phyloP scores from a whole-genome alignment of 2,113 vertebrate genomes.

The Ciconia boyciana region DNA sequence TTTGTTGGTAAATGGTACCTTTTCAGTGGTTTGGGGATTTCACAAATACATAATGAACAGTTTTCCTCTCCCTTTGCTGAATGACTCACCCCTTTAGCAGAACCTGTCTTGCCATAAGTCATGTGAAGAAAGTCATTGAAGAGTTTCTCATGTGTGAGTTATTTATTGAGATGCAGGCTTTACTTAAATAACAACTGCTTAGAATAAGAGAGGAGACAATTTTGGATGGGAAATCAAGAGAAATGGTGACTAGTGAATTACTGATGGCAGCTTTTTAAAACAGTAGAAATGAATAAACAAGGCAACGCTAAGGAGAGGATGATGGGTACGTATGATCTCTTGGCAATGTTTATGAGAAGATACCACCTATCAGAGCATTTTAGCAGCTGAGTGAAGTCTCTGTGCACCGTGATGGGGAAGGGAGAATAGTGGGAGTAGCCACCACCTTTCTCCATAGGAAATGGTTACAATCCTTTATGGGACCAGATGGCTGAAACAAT shows the following conservation, averaged over 20 bases:
- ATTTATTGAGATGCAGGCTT: background rate
- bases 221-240: background rate
- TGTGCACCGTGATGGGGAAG: background rate
- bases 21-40: constrained; percentile 56
- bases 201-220: background rate
- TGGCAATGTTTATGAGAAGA: background rate
- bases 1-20: constrained; percentile 57
- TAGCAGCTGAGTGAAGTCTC: background rate
- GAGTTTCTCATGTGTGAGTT: background rate
- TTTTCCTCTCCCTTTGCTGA: constrained; percentile 44
- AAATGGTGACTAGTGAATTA: background rate
- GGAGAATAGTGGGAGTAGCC: background rate
- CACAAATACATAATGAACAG: constrained; percentile 35
- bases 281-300: background rate
- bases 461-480: background rate
- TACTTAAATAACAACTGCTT: background rate
- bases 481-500: constrained; percentile 31
- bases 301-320: background rate
- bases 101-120: constrained; percentile 18
- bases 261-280: background rate
- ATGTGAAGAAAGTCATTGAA: background rate
- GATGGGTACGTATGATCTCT: background rate
- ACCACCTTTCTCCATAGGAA: background rate
- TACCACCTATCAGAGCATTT: background rate
- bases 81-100: constrained; percentile 49